A percentile compares a stretch with the other conserved stretches of the same genome.
Conservation (phyloP, 2,888 invertebrate genomes). For the Hirudinaria manillensis region DNA sequence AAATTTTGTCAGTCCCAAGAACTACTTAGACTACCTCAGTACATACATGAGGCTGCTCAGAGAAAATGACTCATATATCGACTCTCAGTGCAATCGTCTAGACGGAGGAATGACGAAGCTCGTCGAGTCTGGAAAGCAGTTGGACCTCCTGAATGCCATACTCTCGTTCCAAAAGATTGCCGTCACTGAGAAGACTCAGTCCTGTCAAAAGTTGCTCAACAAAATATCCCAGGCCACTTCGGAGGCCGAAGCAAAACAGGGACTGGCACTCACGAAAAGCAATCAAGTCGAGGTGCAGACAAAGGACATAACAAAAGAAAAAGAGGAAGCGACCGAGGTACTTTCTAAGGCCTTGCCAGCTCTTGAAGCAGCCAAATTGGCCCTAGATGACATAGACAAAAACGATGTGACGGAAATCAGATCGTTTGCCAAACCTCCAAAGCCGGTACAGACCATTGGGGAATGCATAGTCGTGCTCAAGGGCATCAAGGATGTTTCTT, state of each 20-base stretch:
- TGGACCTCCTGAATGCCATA: slow-evolving; percentile 72
- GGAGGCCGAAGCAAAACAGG: slow-evolving; percentile 70
- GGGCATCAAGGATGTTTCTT: slow-evolving; percentile 75
- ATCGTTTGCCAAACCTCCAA: slow-evolving; percentile 80
- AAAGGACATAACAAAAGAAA: slow-evolving; percentile 73
- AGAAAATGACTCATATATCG: slow-evolving; percentile 62
- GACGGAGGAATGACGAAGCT: slow-evolving; percentile 72
- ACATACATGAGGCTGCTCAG: slow-evolving; percentile 71
- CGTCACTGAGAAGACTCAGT: slow-evolving; percentile 64
- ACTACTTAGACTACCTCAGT: slow-evolving; percentile 78
- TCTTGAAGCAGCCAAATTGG: slow-evolving; percentile 71
- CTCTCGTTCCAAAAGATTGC: slow-evolving; percentile 71
- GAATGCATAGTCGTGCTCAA: slow-evolving; percentile 81
- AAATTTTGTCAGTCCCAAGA: slow-evolving; percentile 85
- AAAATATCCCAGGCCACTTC: slow-evolving; percentile 64
- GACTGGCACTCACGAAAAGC: slow-evolving; percentile 72
- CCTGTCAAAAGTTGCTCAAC: slow-evolving; percentile 70
- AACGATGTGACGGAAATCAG: slow-evolving; percentile 82
- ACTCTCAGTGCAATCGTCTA: slow-evolving; percentile 65
- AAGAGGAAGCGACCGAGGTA: slow-evolving; percentile 73
- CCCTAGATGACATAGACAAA: slow-evolving; percentile 76
- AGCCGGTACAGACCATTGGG: slow-evolving; percentile 80
- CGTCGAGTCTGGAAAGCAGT: slow-evolving; percentile 75
- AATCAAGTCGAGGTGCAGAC: slow-evolving; percentile 76
- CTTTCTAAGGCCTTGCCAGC: slow-evolving; percentile 77